Base-by-base conservation (phyloP, 1,140 invertebrate genomes). In the Maconellicoccus hirsutus region DNA sequence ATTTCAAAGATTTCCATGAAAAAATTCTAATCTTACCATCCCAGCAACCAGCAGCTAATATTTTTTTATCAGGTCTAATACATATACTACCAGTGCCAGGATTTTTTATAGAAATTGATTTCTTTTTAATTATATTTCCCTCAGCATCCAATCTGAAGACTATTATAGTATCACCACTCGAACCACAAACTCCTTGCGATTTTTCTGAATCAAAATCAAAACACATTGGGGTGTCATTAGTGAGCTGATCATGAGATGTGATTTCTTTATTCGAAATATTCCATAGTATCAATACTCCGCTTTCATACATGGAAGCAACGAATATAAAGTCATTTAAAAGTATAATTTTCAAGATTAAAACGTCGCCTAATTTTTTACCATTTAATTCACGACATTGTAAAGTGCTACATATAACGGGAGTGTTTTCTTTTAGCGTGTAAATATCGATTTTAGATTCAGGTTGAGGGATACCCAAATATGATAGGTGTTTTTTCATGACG, bases 21-120 rank as follows among this genome's bases (percentile, higher is more conserved):
- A 87, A 93, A 73, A 93, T 82, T 75, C 90, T 81, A 59, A 92
- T 81, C 69, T 85, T 83, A 3, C 86, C 85, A 77, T 93, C 91
- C 87, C 88, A 91, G 22, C 89, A 87, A 38, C 86, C 90, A 23
- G 83, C 82, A 22, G 86, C 85, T 76, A 93, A 86, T 6, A 93
- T 85, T 78, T 88, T 91, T 12, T 85, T 82, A 80, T 93, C 90
- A 0, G 79, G 75, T 71, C 89, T 82, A 66, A 90, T 84, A 73
- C 82, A 81, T n/a, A 91, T 79, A 73, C 83, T 83, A 76, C 86
- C 87, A 27, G 87, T 86, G 59, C 91, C 91, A 6, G 85, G 79
- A 78, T 90, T 90, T 75, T 86, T 89, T 12, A 90, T 81, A 29
- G 79, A 77, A 39, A 88, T 77, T 75, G 84, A 84, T 72, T 79